Evolutionary conservation across 2,888 invertebrate genomes (phyloP).

Genomic region (Halictus ligatus): DNA sequence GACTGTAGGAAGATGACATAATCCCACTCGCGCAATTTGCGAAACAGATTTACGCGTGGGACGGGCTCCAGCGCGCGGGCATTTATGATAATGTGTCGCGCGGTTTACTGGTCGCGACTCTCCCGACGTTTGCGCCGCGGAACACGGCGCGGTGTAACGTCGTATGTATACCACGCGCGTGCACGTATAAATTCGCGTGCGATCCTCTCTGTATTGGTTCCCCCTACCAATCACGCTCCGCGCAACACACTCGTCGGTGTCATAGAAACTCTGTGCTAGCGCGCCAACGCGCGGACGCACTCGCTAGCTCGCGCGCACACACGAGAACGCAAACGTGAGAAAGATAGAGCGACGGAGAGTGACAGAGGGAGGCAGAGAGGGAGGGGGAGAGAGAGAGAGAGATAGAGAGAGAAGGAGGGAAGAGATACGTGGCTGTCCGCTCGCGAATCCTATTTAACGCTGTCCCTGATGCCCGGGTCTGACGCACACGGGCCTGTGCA

Average conservation of each 20-base stretch:
- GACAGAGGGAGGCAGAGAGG: too few relatives aligned
- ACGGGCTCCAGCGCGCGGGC: conserved; percentile 77
- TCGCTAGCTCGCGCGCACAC: neutral
- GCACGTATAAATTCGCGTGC: conserved; percentile 43
- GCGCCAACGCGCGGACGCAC: neutral
- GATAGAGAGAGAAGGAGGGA: neutral
- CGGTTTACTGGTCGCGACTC: conserved; percentile 76
- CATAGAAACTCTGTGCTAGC: neutral
- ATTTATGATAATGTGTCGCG: conserved; percentile 83
- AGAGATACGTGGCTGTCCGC: conserved; percentile 45
- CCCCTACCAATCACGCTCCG: conserved; percentile 9
- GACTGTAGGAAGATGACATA: conserved; percentile 77
- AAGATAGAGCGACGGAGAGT: neutral
- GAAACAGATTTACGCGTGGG: conserved; percentile 84
- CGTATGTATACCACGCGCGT: conserved; percentile 27
- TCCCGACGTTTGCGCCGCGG: conserved; percentile 28
- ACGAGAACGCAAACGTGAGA: neutral
- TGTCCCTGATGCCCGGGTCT: conserved; percentile 79
- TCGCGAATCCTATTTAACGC: conserved; percentile 81
- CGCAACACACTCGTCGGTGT: conserved; percentile 1
- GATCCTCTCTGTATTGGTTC: conserved; percentile 6
- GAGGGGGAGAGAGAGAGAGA: neutral
- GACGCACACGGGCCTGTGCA: conserved; percentile 52
- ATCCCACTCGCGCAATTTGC: conserved; percentile 80
- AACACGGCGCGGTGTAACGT: conserved; percentile 4